A percentile compares a stretch with the other conserved stretches of the same genome.
Evolutionary conservation across 2,888 invertebrate species (phyloP).

Genomic region (Drosophila subsilvestris): DNA sequence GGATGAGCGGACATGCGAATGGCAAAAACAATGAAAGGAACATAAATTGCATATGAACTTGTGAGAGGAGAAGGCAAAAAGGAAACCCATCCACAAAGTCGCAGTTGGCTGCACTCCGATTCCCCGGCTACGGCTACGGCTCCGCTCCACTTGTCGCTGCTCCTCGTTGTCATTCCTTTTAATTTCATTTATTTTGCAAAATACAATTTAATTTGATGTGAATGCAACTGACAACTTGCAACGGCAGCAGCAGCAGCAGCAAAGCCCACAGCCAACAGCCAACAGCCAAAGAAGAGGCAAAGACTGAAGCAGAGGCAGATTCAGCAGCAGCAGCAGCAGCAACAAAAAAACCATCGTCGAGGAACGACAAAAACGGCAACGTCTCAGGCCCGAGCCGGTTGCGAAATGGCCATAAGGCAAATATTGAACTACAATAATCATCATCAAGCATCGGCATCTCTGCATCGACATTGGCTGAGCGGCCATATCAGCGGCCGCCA

Average conservation of each 20-base stretch:
- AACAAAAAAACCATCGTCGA: constrained; percentile 16
- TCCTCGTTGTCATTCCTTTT: constrained; percentile 72
- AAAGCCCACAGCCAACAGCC: neutral
- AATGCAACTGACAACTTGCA: constrained; percentile 78
- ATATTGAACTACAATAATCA: constrained; percentile 81
- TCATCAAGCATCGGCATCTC: constrained; percentile 53
- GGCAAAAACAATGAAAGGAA: constrained; percentile 59
- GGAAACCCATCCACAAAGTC: constrained; percentile 37
- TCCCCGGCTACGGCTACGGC: constrained; percentile 30
- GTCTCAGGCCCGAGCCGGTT: constrained; percentile 39
- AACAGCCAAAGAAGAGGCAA: constrained; percentile 41
- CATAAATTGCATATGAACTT: constrained; percentile 74
- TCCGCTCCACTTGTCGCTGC: constrained; percentile 42
- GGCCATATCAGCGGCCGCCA: constrained; percentile 69
- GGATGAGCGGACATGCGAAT: constrained; percentile 44
- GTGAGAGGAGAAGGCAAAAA: constrained; percentile 44
- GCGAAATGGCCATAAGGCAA: constrained; percentile 73
- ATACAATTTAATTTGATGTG: constrained; percentile 81
- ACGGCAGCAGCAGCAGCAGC: constrained; percentile 24
- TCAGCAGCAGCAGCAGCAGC: no score
- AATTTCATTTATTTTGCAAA: constrained; percentile 78
- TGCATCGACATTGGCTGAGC: constrained; percentile 35
- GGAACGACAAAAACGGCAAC: constrained; percentile 58
- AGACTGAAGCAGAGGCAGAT: constrained; percentile 23
- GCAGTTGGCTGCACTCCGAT: constrained; percentile 54